Conservation (phyloP, 2,113 vertebrate species). For the Cygnus buccinator region DNA sequence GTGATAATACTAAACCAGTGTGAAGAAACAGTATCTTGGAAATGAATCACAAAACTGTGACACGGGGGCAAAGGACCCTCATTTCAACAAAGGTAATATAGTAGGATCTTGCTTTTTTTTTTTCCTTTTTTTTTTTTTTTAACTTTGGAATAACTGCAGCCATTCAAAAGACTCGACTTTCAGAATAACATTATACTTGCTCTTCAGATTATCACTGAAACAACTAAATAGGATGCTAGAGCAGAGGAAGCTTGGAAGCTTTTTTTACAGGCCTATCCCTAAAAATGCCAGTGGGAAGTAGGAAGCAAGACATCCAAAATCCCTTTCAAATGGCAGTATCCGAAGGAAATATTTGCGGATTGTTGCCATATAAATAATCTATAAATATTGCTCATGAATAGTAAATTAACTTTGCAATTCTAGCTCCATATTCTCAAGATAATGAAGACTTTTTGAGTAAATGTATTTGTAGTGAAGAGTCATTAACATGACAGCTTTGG, state of each 20-base stretch:
- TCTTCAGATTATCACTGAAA: neutral
- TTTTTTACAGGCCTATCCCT: neutral
- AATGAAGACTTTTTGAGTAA: neutral
- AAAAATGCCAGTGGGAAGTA: neutral
- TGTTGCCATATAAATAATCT: neutral
- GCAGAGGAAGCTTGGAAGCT: neutral
- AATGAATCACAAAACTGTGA: neutral
- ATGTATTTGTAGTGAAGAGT: neutral
- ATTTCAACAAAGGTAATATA: neutral
- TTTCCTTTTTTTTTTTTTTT: neutral
- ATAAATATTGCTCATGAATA: neutral
- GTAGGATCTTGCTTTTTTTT: neutral
- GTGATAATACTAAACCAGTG: neutral
- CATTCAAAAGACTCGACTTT: neutral
- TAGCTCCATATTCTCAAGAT: neutral
- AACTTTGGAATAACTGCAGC: neutral
- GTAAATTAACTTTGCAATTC: neutral
- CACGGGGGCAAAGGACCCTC: accelerated
- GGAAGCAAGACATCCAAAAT: neutral
- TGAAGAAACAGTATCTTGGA: neutral
- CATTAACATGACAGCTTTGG: neutral
- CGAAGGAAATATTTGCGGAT: neutral
- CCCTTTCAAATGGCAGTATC: neutral
- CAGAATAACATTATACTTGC: neutral
- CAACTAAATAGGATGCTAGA: neutral